Percentiles rank a stretch among this genome's conserved stretches.
These are phyloP conservation scores for Plecturocebus donacophilus DNA, from an alignment of 2,113 vertebrate genomes.

Conservation along the genomic window DNA sequence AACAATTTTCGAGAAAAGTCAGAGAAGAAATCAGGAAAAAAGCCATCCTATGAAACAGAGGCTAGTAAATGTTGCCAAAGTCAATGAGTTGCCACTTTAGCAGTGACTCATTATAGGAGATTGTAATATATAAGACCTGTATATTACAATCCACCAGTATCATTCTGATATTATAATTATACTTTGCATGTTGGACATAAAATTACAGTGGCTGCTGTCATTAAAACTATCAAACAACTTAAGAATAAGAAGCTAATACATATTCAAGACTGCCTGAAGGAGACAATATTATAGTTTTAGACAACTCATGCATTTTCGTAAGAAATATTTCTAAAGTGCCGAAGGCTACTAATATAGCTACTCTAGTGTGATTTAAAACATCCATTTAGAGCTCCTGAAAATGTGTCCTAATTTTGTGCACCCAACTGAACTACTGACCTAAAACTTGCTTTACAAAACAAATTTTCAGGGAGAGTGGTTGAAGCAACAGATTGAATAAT, in stretches of 20 bases:
- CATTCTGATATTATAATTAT: background rate
- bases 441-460: background rate
- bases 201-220: background rate
- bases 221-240: background rate
- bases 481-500: background rate
- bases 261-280: background rate
- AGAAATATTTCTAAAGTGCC: background rate
- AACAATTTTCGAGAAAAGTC: background rate
- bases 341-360: background rate
- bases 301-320: background rate
- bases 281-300: background rate
- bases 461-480: background rate
- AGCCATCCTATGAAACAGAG: background rate
- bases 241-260: background rate
- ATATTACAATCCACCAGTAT: background rate
- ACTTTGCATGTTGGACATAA: background rate
- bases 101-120: background rate
- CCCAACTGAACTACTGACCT: background rate
- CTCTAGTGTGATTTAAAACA: background rate
- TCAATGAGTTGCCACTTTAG: background rate
- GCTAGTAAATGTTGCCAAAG: background rate
- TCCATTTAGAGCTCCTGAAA: background rate
- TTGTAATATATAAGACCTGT: accelerated
- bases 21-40: background rate
- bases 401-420: background rate